These are phyloP conservation scores for Egretta garzetta DNA, from an alignment of 2,113 vertebrate species.

Conservation along the genomic window DNA sequence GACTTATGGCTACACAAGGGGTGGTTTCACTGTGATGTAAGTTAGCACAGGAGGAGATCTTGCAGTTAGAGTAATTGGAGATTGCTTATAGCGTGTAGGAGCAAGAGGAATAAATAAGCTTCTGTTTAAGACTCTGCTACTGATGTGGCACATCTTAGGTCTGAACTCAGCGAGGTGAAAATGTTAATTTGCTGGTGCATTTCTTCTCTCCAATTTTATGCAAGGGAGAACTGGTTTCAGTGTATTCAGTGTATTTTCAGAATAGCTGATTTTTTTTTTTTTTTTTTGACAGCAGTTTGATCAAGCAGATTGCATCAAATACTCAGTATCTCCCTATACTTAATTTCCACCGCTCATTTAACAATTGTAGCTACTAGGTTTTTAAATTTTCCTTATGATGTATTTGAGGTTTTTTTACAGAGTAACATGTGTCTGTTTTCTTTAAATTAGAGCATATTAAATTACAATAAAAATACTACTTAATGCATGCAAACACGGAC, in stretches of 20 bases:
- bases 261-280: not conserved
- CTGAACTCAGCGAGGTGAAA: not conserved
- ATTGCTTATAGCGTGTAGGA: not conserved
- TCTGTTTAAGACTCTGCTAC: not conserved
- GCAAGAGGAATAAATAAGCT: not conserved
- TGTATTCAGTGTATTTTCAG: not conserved
- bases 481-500: not conserved
- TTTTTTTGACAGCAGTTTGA: not conserved
- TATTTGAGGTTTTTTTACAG: not conserved
- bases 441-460: not conserved
- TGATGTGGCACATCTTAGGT: not conserved
- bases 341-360: not conserved
- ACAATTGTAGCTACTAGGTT: not conserved
- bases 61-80: not conserved
- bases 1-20: not conserved
- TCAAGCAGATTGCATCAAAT: not conserved
- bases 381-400: not conserved
- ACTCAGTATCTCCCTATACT: not conserved
- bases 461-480: not conserved
- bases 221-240: not conserved
- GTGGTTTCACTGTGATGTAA: not conserved
- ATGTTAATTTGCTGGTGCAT: not conserved
- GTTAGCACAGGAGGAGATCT: conserved; percentile 21
- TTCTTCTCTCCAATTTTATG: not conserved
- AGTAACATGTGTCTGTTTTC: not conserved